Evolutionary conservation across 1,140 invertebrate species (phyloP), one percentile per base, ranked within the genome.

Genomic region (Zaprionus kolodkinae): DNA sequence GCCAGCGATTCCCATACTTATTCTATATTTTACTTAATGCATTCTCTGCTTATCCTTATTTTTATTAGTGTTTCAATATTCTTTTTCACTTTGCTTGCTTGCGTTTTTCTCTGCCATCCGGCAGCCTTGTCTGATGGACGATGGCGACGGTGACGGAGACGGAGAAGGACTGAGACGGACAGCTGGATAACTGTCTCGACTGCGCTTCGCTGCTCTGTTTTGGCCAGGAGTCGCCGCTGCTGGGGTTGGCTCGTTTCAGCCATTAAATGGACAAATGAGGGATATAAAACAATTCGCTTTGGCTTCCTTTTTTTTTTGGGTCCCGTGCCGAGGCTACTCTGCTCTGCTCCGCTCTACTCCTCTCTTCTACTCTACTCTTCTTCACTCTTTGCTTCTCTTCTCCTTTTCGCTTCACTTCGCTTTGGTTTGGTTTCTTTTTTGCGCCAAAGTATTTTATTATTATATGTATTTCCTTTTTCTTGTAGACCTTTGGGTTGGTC

Each of bases 211-310:
- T 63, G 11, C 38, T 38, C 56, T 33, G 69, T 74, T 63, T 67
- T 1, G 21, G 61, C 70, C 45, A 30, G 15, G 52, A 60, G 57
- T 65, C 56, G 30, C 33, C 33, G 45, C 64, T 61, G 71, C 57
- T 57, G 68, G 73, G 71, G 71, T 75, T 85, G 72, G 81, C 88
- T 91, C 88, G 88, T 91, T 91, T 91, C 83, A 75, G 76, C 89
- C 89, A 91, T 91, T 91, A 91, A 91, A 91, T 90, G 89, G 82
- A 91, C 86, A 91, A 91, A 91, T 91, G 89, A 91, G 85, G 86
- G 90, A 91, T 91, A 91, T 91, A 91, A 91, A 91, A 91, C 83
- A 91, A 91, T 91, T 91, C 90, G 74, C 81, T 87, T 75, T 91
- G 86, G 89, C 86, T 85, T 91, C 81, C 76, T 82, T 78, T 82